Conservation (phyloP, 2,888 invertebrate species). For the Osedax frankpressi region DNA sequence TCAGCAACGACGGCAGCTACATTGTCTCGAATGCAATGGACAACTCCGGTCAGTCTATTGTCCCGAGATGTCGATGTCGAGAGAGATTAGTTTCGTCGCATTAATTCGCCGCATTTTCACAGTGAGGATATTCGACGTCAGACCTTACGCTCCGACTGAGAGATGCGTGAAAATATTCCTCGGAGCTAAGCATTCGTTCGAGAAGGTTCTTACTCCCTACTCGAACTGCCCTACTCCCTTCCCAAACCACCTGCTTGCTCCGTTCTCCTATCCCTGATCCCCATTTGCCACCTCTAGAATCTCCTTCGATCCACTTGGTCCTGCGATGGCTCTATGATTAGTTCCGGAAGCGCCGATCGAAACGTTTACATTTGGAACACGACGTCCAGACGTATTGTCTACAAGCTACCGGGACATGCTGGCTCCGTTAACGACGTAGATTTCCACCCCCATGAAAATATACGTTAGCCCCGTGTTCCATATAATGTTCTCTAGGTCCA, state of each 20-base stretch:
- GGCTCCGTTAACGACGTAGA: slow-evolving; percentile 91
- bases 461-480: too few species aligned
- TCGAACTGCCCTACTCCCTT: not conserved
- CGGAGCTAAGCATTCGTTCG: slow-evolving; percentile 30
- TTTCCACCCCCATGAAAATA: slow-evolving; percentile 84
- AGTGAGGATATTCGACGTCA: slow-evolving; percentile 37
- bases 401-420: slow-evolving; percentile 93
- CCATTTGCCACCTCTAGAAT: slow-evolving; percentile 52
- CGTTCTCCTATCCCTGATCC: not conserved
- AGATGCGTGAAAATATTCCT: slow-evolving; percentile 31
- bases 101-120: slow-evolving; percentile 49
- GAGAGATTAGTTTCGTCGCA: too few species aligned
- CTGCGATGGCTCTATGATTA: slow-evolving; percentile 75
- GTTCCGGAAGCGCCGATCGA: slow-evolving; percentile 85
- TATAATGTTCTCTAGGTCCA: too few species aligned
- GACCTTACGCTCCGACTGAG: slow-evolving; percentile 31
- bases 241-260: not conserved
- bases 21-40: slow-evolving; percentile 93
- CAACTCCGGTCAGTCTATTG: slow-evolving; percentile 57
- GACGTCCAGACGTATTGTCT: slow-evolving; percentile 73
- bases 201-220: slow-evolving; percentile 32
- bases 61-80: too few species aligned
- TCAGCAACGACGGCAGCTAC: slow-evolving; percentile 62
- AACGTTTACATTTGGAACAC: slow-evolving; percentile 96
- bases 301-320: slow-evolving; percentile 84